phyloP scores from a whole-genome alignment of 1,140 invertebrate species.

The Pristionchus pacificus region DNA sequence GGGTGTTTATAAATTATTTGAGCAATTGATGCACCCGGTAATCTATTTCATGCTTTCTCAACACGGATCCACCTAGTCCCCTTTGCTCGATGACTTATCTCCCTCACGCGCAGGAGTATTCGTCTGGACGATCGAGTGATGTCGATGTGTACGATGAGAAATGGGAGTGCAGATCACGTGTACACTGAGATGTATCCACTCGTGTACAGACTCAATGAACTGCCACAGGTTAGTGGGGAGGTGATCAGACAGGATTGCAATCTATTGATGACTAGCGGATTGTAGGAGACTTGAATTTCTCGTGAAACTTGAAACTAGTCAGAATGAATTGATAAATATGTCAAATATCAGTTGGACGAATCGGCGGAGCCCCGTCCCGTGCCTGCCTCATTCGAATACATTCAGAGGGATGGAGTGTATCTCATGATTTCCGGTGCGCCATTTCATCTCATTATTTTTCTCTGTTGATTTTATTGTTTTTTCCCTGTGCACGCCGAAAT shows the following conservation, averaged over 20 bases:
- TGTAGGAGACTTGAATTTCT: too few species aligned
- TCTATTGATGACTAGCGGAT: conserved; percentile 19
- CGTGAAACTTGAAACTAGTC: too few species aligned
- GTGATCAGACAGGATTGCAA: conserved; percentile 23
- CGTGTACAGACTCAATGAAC: conserved; percentile 79
- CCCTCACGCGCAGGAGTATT: conserved; percentile 71
- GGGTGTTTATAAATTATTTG: too few species aligned
- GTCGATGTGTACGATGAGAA: conserved; percentile 89
- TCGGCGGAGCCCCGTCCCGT: conserved; percentile 59
- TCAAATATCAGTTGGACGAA: conserved; percentile 26
- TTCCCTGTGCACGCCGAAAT: too few species aligned
- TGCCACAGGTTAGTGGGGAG: conserved; percentile 67
- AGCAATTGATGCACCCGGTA: too few species aligned
- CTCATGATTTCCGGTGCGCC: too few species aligned
- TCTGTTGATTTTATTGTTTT: too few species aligned
- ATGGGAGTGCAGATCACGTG: conserved; percentile 74
- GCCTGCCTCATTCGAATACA: conserved; percentile 67
- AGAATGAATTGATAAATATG: too few species aligned
- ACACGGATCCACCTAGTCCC: too few species aligned
- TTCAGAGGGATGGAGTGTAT: conserved; percentile 84
- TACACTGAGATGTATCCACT: conserved; percentile 85
- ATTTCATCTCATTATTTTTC: too few species aligned
- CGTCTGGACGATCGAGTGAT: conserved; percentile 85
- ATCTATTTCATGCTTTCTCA: too few species aligned
- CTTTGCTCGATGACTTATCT: too few species aligned